Base-by-base conservation (phyloP, 2,888 invertebrate genomes). In the Venustoraphidia nigricollis region DNA sequence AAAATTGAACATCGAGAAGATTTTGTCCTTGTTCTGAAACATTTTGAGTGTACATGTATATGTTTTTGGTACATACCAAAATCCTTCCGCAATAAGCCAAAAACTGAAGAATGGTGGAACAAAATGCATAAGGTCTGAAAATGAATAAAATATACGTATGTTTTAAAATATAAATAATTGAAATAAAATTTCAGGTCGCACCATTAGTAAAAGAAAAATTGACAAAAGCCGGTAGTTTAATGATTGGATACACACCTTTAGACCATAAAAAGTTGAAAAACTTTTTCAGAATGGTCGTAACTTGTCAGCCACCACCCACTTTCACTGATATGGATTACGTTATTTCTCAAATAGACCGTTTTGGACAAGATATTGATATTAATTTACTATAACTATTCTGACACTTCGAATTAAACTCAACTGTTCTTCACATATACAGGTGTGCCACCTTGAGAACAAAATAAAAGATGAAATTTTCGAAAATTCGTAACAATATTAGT, bases 61-160 rank as follows among this genome's bases (percentile, higher is more conserved):
- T 92, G 91, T 63, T 94, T 93, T 65, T 93, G 92, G 92, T 93
- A 83, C 62, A 76, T 91, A 50, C 76, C 83, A 1, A 66, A 56
- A 38, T 66, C 64, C n/a, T 67, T 79, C 56, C 61, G 72, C 36
- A 60, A 56, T 3, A 53, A 60, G 45, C 51, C 58, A 35, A 72
- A 73, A 57, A 67, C 62, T 36, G 58, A 62, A 0, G 66, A 66
- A 3, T 79, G 78, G 77, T 71, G 70, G 66, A 52, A 62, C 0
- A 65, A 70, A 51, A 50, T 77, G 13, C 68, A 69, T 55, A 60
- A 59, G 50, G 66, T 71, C 47, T 52, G 50, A 36, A 44, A 36
- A 13, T 13, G 27, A 17, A 8, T 35, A 40, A 41, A 10, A 2
- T 37, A 9, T 44, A 17, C 4, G 4, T 17, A 17, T 17, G 17